Conservation (phyloP, 2,797 vertebrate species). For the Melanotaenia maccullochi region DNA sequence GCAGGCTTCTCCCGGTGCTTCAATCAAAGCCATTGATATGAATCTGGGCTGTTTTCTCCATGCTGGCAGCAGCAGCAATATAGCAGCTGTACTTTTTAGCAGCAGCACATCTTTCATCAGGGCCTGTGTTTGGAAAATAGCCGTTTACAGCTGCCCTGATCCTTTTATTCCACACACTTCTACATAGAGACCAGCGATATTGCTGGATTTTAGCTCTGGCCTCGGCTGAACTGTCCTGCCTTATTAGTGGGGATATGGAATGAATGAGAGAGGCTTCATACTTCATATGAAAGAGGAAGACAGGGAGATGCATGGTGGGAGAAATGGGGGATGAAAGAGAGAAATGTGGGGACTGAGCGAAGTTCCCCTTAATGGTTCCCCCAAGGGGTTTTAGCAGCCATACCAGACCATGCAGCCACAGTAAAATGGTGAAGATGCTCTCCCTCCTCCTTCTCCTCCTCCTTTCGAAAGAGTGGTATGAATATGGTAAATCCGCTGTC, state of each 20-base stretch:
- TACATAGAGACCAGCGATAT: constrained; percentile 60
- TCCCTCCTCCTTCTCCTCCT: constrained; percentile 47
- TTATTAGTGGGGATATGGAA: constrained; percentile 73
- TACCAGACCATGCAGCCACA: constrained; percentile 60
- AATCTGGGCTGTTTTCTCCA: constrained; percentile 67
- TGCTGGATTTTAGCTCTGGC: constrained; percentile 67
- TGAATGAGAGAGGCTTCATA: constrained; percentile 69
- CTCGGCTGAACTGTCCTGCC: constrained; percentile 68
- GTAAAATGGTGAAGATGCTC: constrained; percentile 74
- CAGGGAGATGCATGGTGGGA: constrained; percentile 40
- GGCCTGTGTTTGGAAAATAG: constrained; percentile 55
- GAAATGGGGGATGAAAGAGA: constrained; percentile 50
- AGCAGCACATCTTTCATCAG: constrained; percentile 68
- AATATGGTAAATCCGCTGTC: constrained; percentile 83
- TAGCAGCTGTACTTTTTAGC: constrained; percentile 68
- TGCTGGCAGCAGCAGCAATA: constrained; percentile 58
- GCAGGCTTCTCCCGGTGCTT: constrained; percentile 64
- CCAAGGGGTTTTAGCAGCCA: constrained; percentile 68
- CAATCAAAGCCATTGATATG: constrained; percentile 76
- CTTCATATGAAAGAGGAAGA: constrained; percentile 64
- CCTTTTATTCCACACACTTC: constrained; percentile 58
- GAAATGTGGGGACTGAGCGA: constrained; percentile 63
- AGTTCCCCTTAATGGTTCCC: constrained; percentile 78
- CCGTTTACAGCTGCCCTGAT: constrained; percentile 52
- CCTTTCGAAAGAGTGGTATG: constrained; percentile 73